Evolutionary conservation across 1,140 invertebrate species (phyloP), one percentile per base, ranked within the genome.

Genomic region (Dinoponera quadriceps): DNA sequence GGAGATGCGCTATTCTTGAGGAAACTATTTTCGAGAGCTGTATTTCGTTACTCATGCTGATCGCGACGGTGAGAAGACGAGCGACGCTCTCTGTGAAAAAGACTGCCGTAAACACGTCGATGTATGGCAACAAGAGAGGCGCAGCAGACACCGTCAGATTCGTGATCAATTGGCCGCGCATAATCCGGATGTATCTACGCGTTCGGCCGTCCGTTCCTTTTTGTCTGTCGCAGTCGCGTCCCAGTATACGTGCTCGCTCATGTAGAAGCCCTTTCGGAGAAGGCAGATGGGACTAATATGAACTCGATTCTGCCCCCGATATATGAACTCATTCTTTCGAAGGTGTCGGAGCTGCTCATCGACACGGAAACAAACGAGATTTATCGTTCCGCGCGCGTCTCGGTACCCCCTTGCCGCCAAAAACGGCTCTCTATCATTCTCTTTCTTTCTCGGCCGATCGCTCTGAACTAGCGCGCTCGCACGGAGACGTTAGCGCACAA

Each of bases 231-330:
- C 59, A 74, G 85, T 87, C 71, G 87, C 88, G 49, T 82, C 66
- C 83, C 73, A 84, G 75, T 90, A 86, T 90, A 80, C 78, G 44
- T 82, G 86, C 1, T 82, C 90, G 88, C 75, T 92, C 92, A 92
- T 91, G 93, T 86, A 90, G 91, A 93, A 94, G 89, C 91, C 83
- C 90, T 92, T 77, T 57, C 85, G 81, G 54, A 90, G 88, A 65
- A 91, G 92, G 91, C 93, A 94, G 93, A 94, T 94, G 93, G 91
- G 90, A 73, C 92, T 93, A 93, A 94, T 93, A 94, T 94, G 92
- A 89, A 93, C 92, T 94, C 92, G 90, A 93, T 94, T 93, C 90
- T 87, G 69, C 83, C 63, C 49, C 88, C 88, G 80, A 92, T 89
- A 88, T 85, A 93, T 92, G 89, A 93, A 94, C 93, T 93, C 90